Evolutionary conservation across 2,888 invertebrate genomes (phyloP).

Genomic region (Lithophane leautieri): DNA sequence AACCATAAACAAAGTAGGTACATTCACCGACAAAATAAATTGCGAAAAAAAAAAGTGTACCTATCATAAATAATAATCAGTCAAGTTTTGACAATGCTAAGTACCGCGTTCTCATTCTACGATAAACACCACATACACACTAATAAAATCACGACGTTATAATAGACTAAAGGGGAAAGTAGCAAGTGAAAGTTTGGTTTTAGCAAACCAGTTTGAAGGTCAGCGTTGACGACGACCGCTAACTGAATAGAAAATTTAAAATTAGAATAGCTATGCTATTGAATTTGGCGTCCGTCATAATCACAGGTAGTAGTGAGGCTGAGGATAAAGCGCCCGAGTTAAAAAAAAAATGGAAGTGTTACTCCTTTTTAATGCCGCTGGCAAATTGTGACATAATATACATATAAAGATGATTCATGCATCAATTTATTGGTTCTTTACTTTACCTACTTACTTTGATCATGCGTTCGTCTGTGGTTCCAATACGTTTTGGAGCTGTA

Average conservation of each 20-base stretch:
- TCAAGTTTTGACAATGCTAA: constrained; percentile 25
- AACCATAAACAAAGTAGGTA: constrained; percentile 10
- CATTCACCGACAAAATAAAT: constrained; percentile 6
- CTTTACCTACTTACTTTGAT: background rate
- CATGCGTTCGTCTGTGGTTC: background rate
- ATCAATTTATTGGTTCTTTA: background rate
- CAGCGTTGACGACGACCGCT: constrained; percentile 53
- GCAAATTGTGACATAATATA: background rate
- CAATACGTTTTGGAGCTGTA: background rate
- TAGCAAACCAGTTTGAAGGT: constrained; percentile 67
- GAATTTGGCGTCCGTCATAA: constrained; percentile 9
- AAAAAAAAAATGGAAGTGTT: background rate
- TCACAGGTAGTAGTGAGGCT: background rate
- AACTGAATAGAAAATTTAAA: constrained; percentile 50
- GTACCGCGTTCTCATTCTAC: constrained; percentile 31
- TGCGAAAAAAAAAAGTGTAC: background rate
- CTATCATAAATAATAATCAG: constrained; percentile 22
- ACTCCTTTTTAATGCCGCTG: too few species aligned
- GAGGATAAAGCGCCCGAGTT: background rate
- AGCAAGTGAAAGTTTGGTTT: constrained; percentile 72
- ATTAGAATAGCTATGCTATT: constrained; percentile 33
- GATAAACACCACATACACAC: too few species aligned
- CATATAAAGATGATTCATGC: background rate
- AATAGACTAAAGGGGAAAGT: constrained; percentile 68
- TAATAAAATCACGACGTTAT: constrained; percentile 45